Evolutionary conservation across 2,113 vertebrate species (phyloP).

Genomic region (Cnemophilus loriae): DNA sequence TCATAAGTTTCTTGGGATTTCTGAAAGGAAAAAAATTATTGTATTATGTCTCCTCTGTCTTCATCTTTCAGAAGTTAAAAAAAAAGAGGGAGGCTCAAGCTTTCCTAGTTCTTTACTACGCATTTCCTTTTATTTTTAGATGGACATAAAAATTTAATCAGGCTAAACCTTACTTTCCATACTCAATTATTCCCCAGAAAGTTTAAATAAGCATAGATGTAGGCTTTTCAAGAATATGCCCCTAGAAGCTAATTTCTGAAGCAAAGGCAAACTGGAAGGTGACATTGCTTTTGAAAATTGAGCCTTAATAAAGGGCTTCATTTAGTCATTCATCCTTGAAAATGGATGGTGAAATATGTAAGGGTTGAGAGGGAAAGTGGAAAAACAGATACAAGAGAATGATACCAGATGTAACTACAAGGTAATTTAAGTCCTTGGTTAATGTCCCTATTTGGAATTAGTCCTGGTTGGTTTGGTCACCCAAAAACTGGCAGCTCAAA

Average conservation of each 20-base stretch:
- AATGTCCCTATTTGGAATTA: not conserved
- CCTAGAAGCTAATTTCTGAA: constrained; percentile 33
- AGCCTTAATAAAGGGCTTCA: constrained; percentile 1
- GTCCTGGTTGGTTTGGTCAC: not conserved
- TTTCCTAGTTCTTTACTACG: not conserved
- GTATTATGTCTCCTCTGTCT: not conserved
- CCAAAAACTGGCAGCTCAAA: not conserved
- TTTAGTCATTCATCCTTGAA: constrained; percentile 31
- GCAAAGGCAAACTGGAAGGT: not conserved
- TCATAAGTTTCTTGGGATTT: not conserved
- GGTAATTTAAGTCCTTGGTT: not conserved
- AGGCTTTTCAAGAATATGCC: constrained; percentile 17
- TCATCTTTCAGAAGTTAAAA: not conserved
- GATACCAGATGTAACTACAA: not conserved
- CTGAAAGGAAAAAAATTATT: not conserved
- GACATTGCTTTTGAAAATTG: constrained; percentile 15
- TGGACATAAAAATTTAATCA: constrained; percentile 44
- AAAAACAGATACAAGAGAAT: not conserved
- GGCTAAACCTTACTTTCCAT: constrained; percentile 24
- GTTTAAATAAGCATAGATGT: constrained; percentile 12
- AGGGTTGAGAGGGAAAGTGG: not conserved
- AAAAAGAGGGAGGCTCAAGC: not conserved
- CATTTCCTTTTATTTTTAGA: constrained; percentile 31
- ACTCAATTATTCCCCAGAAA: constrained; percentile 32
- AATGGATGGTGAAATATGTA: not conserved